These are phyloP conservation scores for Gastrophysa polygoni DNA, from an alignment of 2,888 invertebrate species.

Conservation along the genomic window DNA sequence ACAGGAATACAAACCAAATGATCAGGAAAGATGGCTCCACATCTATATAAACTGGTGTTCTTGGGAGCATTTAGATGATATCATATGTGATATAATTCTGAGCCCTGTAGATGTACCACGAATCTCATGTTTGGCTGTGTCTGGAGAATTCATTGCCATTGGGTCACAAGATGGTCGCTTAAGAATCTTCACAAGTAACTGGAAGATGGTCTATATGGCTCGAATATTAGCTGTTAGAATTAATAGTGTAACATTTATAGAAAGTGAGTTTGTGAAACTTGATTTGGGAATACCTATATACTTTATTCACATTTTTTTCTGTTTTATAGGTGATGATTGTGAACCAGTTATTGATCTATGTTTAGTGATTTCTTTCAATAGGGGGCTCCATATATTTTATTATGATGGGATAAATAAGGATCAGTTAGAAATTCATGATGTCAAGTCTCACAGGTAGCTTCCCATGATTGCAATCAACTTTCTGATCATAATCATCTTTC, in stretches of 20 bases:
- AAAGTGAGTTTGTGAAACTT: constrained; percentile 35
- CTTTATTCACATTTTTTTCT: too few species aligned
- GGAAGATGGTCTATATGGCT: constrained; percentile 47
- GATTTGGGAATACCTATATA: too few species aligned
- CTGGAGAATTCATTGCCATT: constrained; percentile 51
- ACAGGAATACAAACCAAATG: constrained; percentile 45
- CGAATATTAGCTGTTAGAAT: constrained; percentile 51
- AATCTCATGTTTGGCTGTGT: constrained; percentile 53
- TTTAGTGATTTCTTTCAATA: constrained; percentile 44
- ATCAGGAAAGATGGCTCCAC: constrained; percentile 48
- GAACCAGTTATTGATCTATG: constrained; percentile 35
- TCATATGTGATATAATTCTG: constrained; percentile 48
- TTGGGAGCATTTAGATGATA: constrained; percentile 49
- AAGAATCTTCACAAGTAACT: constrained; percentile 48
- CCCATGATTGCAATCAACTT: constrained; percentile 1
- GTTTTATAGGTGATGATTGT: constrained; percentile 36
- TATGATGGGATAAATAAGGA: constrained; percentile 38
- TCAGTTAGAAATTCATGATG: constrained; percentile 45
- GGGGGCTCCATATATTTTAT: constrained; percentile 41
- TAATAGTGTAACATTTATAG: constrained; percentile 49
- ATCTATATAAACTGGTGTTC: constrained; percentile 54
- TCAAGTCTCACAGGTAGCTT: constrained; percentile 47
- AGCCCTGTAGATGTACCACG: constrained; percentile 50
- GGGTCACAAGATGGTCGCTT: constrained; percentile 55
- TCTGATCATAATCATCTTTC: constrained; percentile 31